Evolutionary conservation across 2,888 invertebrate species (phyloP), one percentile per base, ranked within the genome.

Genomic region (Griposia aprilina): DNA sequence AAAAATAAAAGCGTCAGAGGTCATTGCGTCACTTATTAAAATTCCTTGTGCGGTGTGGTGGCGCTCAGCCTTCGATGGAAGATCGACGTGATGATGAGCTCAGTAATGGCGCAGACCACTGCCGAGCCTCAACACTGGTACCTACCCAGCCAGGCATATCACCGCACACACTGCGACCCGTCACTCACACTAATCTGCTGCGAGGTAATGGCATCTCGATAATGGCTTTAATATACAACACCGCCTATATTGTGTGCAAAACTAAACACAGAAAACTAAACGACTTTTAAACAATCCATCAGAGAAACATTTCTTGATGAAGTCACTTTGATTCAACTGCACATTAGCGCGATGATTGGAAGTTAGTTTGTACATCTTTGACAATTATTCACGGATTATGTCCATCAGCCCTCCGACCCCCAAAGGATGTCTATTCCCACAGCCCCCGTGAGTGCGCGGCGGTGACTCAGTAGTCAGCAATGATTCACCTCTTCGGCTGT

Each of bases 21-120:
- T 93, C 92, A 93, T 94, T 94, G 93, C 95, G 94, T 95, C 94
- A 94, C 88, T 91, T 91, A 94, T 95, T 94, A 93, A 93, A 89
- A 95, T 94, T 94, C 93, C 86, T 88, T 79, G 85, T 83, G 90
- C 83, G 82, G 83, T 76, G 87, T 78, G 87, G 71, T 85, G 87
- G 41, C 74, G 65, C 59, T 71, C 90, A 91, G 91, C 93, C 93
- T 94, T 93, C 92, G 87, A 72, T 67, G 75, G 63, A 63, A 78
- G 87, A 87, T 87, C 84, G 82, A 83, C 88, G 88, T 82, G 81
- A 67, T 84, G 88, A 88, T 86, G 83, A 74, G 76, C 80, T 60
- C 72, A 60, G 67, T 72, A 48, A 55, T 36, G 57, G 81, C 78
- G 71, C 76, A 67, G 66, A 67, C n/a, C 48, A 17, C n/a, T 6